Conservation (phyloP, 53 echinoderm and acorn worm species). For the Stichopus horrens region DNA sequence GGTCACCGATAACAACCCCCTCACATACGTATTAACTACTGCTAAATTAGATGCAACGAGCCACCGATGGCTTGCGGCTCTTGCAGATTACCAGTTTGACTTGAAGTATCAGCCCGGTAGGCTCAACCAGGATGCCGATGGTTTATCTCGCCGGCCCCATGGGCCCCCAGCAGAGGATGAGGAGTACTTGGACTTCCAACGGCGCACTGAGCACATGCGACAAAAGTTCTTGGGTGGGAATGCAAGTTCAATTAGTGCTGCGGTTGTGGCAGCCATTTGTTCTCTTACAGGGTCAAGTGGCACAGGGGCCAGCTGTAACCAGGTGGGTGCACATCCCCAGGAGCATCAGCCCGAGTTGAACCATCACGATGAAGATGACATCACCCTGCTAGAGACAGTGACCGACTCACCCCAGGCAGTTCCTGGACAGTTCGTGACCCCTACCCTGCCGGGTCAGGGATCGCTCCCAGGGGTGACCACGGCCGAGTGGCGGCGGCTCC, state of each 20-base stretch:
- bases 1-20: conserved; percentile 51
- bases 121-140: conserved; percentile 65
- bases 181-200: background rate
- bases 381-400: conserved; percentile 48
- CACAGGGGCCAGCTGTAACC: background rate
- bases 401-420: conserved; percentile 42
- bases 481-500: conserved; percentile 23
- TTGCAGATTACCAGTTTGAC: conserved; percentile 57
- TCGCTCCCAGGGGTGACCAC: conserved; percentile 16
- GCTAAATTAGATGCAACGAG: conserved; percentile 65
- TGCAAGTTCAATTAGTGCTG: background rate
- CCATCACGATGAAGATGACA: background rate
- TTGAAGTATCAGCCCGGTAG: conserved; percentile 62
- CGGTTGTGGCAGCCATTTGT: conserved; percentile 20
- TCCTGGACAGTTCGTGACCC: conserved; percentile 18
- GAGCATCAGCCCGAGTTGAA: background rate
- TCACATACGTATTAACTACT: conserved; percentile 60
- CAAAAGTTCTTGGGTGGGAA: conserved; percentile 2
- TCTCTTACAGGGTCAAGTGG: background rate
- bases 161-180: conserved; percentile 12
- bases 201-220: conserved; percentile 21
- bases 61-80: conserved; percentile 63
- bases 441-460: conserved; percentile 25
- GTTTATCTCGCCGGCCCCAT: conserved; percentile 66
- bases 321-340: background rate